A percentile compares a stretch with the other conserved stretches of the same genome.
Evolutionary conservation across 2,113 vertebrate species (phyloP).

Genomic region (Numida meleagris): DNA sequence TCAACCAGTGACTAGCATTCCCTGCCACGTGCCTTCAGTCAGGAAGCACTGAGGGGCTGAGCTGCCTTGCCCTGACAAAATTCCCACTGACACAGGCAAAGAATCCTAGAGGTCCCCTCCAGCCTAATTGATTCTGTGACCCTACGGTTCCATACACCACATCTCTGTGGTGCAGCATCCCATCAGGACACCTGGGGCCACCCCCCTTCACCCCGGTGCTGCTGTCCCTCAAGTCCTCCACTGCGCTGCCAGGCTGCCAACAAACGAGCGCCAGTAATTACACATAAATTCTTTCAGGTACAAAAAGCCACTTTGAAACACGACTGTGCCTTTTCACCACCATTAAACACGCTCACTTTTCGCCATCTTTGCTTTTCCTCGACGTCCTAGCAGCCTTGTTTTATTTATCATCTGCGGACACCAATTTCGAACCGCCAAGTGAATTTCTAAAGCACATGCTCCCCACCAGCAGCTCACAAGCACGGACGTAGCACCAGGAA

Average conservation of each 20-base stretch:
- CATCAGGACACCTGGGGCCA: background rate
- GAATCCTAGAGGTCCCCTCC: no score
- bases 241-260: background rate
- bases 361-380: background rate
- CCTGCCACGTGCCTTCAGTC: background rate
- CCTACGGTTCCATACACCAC: no score
- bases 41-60: background rate
- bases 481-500: background rate
- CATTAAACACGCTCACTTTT: background rate
- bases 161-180: background rate
- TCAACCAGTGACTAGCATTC: no score
- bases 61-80: accelerated
- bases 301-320: background rate
- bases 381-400: background rate
- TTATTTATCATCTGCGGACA: background rate
- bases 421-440: background rate
- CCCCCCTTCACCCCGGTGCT: background rate
- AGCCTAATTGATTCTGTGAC: no score
- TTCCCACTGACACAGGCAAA: background rate
- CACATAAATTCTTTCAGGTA: background rate
- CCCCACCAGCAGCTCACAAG: background rate
- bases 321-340: background rate
- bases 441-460: background rate
- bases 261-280: background rate
- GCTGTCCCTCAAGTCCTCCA: background rate